Evolutionary conservation across 2,888 invertebrate genomes (phyloP).

Genomic region (Chesias legatella): DNA sequence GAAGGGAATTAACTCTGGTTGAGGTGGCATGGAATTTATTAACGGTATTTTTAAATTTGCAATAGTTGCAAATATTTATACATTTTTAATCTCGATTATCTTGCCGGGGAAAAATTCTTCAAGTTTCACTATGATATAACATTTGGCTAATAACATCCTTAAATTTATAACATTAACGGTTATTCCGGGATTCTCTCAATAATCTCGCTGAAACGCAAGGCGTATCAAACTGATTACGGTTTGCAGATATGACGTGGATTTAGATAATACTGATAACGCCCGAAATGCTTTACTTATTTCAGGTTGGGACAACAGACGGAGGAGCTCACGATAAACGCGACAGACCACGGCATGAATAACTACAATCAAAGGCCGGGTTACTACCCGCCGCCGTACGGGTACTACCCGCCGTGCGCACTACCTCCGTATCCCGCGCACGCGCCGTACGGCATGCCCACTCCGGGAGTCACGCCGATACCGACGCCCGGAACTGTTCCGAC

Average conservation of each 20-base stretch:
- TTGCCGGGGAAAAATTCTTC: too few species aligned
- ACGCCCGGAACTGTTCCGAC: conserved; percentile 21
- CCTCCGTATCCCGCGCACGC: conserved; percentile 54
- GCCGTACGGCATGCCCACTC: conserved; percentile 61
- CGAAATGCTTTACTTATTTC: conserved; percentile 26
- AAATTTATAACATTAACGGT: conserved; percentile 1
- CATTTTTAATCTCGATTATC: too few species aligned
- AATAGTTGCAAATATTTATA: too few species aligned
- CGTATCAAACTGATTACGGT: conserved; percentile 12
- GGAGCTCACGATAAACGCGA: conserved; percentile 50
- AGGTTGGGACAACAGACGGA: conserved; percentile 71
- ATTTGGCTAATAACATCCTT: too few species aligned
- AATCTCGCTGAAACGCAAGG: conserved; percentile 2
- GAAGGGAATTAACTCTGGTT: too few species aligned
- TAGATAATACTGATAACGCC: conserved; percentile 22
- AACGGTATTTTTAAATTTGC: too few species aligned
- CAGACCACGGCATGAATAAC: conserved; percentile 62
- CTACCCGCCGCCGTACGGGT: conserved; percentile 50
- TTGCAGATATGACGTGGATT: conserved; percentile 11
- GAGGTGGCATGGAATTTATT: neutral
- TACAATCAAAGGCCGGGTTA: conserved; percentile 63
- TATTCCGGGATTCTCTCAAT: neutral
- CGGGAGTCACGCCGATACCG: conserved; percentile 33
- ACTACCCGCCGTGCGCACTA: conserved; percentile 51
- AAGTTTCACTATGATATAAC: too few species aligned